Evolutionary conservation across 2,797 vertebrate genomes (phyloP), one percentile per base, ranked within the genome.

Genomic region (Mus minutoides): DNA sequence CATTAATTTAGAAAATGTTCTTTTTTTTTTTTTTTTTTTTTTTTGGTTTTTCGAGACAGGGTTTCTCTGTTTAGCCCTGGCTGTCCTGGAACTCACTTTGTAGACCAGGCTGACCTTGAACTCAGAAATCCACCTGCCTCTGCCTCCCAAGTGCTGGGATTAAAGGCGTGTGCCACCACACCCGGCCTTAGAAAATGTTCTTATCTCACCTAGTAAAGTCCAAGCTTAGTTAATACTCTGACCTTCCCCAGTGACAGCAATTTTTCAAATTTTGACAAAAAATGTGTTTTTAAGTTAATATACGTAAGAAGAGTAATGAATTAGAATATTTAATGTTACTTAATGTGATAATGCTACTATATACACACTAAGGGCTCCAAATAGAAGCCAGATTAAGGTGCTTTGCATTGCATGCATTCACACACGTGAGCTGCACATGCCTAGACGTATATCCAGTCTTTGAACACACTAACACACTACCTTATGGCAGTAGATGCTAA

Each of bases 161-260:
- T n/a, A n/a, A n/a, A n/a, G n/a, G n/a, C n/a, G n/a, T n/a, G n/a
- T n/a, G n/a, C n/a, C n/a, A n/a, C n/a, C n/a, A n/a, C n/a, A n/a
- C n/a, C n/a, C n/a, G n/a, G n/a, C n/a, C n/a, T 40, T 43, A 73
- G 52, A 93, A 96, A 94, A 93, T 82, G 60, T 67, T 93, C 85
- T 17, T 71, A 13, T 31, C 11, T 94, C 31, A 40, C 13, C 22
- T 52, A 84, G 58, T 77, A 80, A 94, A 93, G 87, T 73, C 9
- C 2, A 67, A 92, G 11, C 9, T 24, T 13, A 94, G 79, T 31
- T 31, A 89, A 82, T 87, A 76, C 6, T 52, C n/a, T 96, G 78
- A 92, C 24, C n/a, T 86, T 37, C 6, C 37, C 54, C 34, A 77
- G 40, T 62, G 22, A n/a, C 71, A 93, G 31, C 22, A 67, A 88